Evolutionary conservation across 2,797 vertebrate genomes (phyloP), one percentile per base, ranked within the genome.

Genomic region (Pangasius krempfi): DNA sequence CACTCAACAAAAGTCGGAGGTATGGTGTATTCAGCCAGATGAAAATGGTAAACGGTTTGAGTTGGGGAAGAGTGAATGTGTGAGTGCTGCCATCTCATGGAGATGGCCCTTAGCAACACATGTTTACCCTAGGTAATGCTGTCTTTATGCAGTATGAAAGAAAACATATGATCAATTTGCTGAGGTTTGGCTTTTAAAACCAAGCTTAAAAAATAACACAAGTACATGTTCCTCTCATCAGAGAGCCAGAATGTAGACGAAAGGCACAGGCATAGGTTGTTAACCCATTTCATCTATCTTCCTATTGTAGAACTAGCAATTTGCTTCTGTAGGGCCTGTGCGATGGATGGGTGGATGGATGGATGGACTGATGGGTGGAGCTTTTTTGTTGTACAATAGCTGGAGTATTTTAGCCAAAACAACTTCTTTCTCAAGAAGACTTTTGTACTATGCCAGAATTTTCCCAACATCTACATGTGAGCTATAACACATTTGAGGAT

Each of bases 11-110:
- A 52, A n/a, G 2, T n/a, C 40, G 5, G 20, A n/a, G 13, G 75
- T 58, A 40, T 13, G 9, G 3, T 37, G 37, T 40, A 40, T 40
- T 40, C 37, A 3, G 20, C 33, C 79, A 78, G 27, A 52, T 16
- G 40, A 25, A 13, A 27, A 27, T 18, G 16, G 14, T 47, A 25
- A 79, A 37, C 30, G 37, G 44, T 54, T 79, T 78, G 50, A 40
- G 20, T 62, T 83, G 37, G 64, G 22, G 14, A 47, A 22, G 30
- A 25, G 37, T 33, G 47, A 84, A 73, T 68, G 56, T 37, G 88
- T 78, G 44, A 76, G 70, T 84, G 85, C 88, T 89, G 85, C 88
- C 88, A 89, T 86, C 88, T 87, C 18, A 82, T 87, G 88, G 88
- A 78, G 60, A 78, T 37, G 30, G 8, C 27, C 44, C 18, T 50